Evolutionary conservation across 1,140 invertebrate species (phyloP).

Genomic region (Venturia canescens): DNA sequence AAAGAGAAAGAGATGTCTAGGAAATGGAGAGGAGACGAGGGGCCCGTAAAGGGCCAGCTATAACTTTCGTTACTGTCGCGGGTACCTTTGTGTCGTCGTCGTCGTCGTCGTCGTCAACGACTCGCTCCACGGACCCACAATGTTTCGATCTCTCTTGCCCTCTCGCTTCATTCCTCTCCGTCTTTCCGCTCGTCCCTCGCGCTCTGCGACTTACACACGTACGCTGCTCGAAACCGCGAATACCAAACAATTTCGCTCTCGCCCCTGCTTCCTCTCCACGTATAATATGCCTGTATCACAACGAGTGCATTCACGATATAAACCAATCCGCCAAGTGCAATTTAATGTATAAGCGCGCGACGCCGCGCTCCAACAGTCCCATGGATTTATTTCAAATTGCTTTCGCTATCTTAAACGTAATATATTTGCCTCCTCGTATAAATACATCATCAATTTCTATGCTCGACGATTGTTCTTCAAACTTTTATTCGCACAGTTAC

Average conservation of each 20-base stretch:
- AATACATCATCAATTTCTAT: background rate
- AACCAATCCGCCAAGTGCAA: slow-evolving; percentile 56
- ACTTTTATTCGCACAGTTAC: too few relatives aligned
- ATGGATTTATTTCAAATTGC: slow-evolving; percentile 52
- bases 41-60: slow-evolving; percentile 51
- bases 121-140: background rate
- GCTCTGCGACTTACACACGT: background rate
- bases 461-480: background rate
- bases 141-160: slow-evolving; percentile 18
- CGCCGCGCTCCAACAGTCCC: slow-evolving; percentile 45
- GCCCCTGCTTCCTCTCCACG: background rate
- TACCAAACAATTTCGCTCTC: slow-evolving; percentile 4
- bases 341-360: slow-evolving; percentile 52
- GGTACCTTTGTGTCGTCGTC: slow-evolving; percentile 51
- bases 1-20: background rate
- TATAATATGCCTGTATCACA: slow-evolving; percentile 47
- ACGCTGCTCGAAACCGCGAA: background rate
- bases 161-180: slow-evolving; percentile 8
- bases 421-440: slow-evolving; percentile 34
- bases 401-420: slow-evolving; percentile 41
- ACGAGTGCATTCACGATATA: slow-evolving; percentile 49
- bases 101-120: slow-evolving; percentile 42
- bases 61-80: slow-evolving; percentile 58
- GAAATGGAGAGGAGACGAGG: slow-evolving; percentile 23
- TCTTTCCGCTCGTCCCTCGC: background rate